These are phyloP conservation scores for Gorsachius magnificus DNA, from an alignment of 2,797 vertebrate genomes.

Conservation along the genomic window DNA sequence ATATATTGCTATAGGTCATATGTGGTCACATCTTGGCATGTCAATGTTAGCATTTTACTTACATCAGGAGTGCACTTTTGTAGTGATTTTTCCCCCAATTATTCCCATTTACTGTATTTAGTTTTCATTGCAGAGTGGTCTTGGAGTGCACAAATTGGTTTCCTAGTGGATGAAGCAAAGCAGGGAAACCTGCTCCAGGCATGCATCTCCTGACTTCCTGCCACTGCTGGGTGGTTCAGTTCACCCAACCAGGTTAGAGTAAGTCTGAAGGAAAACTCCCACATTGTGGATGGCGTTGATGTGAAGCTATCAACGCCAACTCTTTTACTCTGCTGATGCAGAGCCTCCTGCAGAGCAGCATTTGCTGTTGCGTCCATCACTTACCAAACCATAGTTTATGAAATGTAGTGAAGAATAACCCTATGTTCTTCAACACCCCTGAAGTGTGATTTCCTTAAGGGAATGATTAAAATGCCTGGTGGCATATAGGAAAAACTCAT, in stretches of 20 bases:
- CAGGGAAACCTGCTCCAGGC: background rate
- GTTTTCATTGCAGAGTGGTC: background rate
- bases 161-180: background rate
- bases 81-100: background rate
- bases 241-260: rapidly evolving
- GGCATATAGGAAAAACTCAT: background rate
- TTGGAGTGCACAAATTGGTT: background rate
- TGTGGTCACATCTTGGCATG: background rate
- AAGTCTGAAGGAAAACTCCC: background rate
- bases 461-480: background rate
- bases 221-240: rapidly evolving
- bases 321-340: background rate
- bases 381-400: background rate
- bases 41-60: background rate
- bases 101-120: background rate
- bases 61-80: background rate
- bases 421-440: background rate
- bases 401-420: background rate
- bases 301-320: background rate
- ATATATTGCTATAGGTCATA: background rate
- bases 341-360: background rate
- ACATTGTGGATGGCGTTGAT: background rate
- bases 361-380: background rate
- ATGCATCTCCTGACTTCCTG: background rate
- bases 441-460: background rate